Base-by-base conservation (phyloP, 2,113 vertebrate species). In the Toxostoma redivivum region DNA sequence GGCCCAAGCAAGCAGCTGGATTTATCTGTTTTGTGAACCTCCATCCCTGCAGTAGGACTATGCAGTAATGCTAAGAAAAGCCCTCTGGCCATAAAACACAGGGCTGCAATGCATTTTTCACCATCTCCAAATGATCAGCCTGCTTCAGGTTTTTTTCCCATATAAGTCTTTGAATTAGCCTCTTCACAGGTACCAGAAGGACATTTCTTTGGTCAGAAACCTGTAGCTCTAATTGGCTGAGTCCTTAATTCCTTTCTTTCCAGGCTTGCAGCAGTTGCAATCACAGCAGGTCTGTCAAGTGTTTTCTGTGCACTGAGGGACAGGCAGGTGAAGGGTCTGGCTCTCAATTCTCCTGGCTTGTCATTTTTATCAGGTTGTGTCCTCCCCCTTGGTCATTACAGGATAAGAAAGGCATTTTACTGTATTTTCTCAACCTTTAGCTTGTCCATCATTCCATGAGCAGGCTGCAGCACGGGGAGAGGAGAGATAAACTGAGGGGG, bases 331-430 rank as follows among this genome's bases (percentile, higher is more conserved):
- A 96, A 94, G 71, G 71, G 67, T 94, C 83, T 93, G 82, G 38
- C 82, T 77, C 82, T 93, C 85, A 56, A 1, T 92, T 70, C 90
- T 74, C 78, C 85, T 64, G 74, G 33, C 67, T 93, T 91, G 90
- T 95, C 94, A 95, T 93, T 94, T 94, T 95, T 97, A 95, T 96
- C 93, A 88, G 88, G 82, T 48, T 44, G 12, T 67, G 76, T 94
- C 92, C 69, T 92, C 81, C 76, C 58, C 45, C 53, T 92, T 24
- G 87, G 89, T 92, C 89, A 93, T 95, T 95, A 94, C 81, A 87
- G 93, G 92, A 95, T 90, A 90, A 95, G 88, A 86, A 88, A 95
- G 86, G 90, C 80, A 96, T 92, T 95, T 94, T 88, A 44, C 86
- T 90, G 77, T 80, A 93, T 93, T 95, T 95, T 91, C 84, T 94